Evolutionary conservation across 2,888 invertebrate species (phyloP), one percentile per base, ranked within the genome.

Genomic region (Thera britannica): DNA sequence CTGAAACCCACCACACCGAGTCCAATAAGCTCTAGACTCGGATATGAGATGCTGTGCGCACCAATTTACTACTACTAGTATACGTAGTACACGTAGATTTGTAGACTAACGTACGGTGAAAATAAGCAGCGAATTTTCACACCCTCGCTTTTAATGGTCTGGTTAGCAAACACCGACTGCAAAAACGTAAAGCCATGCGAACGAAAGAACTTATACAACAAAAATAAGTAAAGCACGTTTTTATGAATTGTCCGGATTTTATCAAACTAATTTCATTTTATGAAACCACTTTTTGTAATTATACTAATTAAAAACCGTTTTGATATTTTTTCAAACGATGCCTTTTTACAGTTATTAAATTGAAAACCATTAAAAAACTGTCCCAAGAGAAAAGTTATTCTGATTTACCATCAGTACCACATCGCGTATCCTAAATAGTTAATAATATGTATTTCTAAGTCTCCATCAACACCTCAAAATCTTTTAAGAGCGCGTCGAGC

Each of bases 51-150:
- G 60, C 49, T 49, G 12, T 52, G 44, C n/a, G 54, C 59, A 48
- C 65, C 54, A 23, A 54, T 35, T 58, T 58, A 58, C 58, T 41
- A n/a, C 5, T 36, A 6, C 34, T 11, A 36, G 36, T n/a, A 44
- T 8, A 56, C 52, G 41, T 48, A 66, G 57, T 62, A 74, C 23
- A 23, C 72, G 67, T 74, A 75, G 74, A 79, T 74, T 69, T 74
- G 65, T 71, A 74, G 72, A 52, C 34, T 68, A 65, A 68, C 76
- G 77, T 74, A 75, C 76, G 68, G 79, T 75, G 86, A 85, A 89
- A 89, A 90, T 89, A 91, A 90, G 90, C 89, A 86, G 90, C 87
- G 81, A 90, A 90, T 90, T 90, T 89, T 89, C 89, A 86, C 90
- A 88, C 90, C 90, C 89, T 83, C 83, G 77, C 83, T 87, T 89